Percentiles rank a stretch among this genome's conserved stretches.
Conservation (phyloP, 1,140 invertebrate species). For the Drosophila seguyi region DNA sequence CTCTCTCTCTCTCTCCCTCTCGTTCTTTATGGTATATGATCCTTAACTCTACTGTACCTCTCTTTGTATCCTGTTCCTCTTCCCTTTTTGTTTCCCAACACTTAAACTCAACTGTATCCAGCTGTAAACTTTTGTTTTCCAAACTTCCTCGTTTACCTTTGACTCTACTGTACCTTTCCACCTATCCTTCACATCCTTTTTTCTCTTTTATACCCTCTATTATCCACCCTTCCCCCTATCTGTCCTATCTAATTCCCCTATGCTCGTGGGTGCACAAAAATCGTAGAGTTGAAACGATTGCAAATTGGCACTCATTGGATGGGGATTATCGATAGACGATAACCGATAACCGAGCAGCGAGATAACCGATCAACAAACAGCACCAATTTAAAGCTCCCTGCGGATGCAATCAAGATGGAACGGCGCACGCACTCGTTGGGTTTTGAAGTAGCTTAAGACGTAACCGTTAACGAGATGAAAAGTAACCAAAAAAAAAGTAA, state of each 20-base stretch:
- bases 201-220: background rate
- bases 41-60: constrained; percentile 13
- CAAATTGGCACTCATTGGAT: constrained; percentile 29
- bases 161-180: constrained; percentile 16
- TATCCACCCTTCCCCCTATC: background rate
- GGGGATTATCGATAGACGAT: constrained; percentile 7
- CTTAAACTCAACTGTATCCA: background rate
- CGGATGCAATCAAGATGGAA: background rate
- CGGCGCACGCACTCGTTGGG: constrained; percentile 28
- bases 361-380: constrained; percentile 30
- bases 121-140: background rate
- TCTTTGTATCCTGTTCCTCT: background rate
- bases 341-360: constrained; percentile 23
- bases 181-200: background rate
- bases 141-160: background rate
- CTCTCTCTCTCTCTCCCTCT: background rate
- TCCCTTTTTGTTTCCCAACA: background rate
- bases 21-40: constrained; percentile 15
- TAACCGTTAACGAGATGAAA: constrained; percentile 9
- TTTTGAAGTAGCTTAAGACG: constrained; percentile 22
- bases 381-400: constrained; percentile 17
- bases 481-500: constrained; percentile 9
- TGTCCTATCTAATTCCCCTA: constrained; percentile 7
- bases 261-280: constrained; percentile 44
- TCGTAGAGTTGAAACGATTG: constrained; percentile 37